Evolutionary conservation across 2,113 vertebrate species (phyloP), one percentile per base, ranked within the genome.

Genomic region (Lampris incognitus): DNA sequence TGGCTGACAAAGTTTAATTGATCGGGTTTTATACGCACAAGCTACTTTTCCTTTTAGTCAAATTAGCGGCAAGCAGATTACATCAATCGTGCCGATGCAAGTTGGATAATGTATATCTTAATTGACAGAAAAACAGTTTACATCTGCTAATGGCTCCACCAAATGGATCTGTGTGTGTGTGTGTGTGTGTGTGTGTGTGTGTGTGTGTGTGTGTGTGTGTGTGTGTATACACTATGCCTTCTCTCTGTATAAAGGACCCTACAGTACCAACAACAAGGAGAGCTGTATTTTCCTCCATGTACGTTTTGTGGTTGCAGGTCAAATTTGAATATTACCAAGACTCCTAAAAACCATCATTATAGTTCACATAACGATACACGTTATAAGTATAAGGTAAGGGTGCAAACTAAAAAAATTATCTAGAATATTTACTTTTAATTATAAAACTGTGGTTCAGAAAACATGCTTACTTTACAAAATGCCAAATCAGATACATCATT

Each of bases 121-220:
- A 91, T 91, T 92, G 89, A 85, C 83, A 89, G 83, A 88, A 89
- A 90, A 89, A 89, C 89, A 83, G 88, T 93, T 90, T 91, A 85
- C 85, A 83, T 85, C 77, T 76, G 82, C 85, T 91, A 91, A 91
- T 93, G 89, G 80, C 59, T 88, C 89, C 76, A 79, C 65, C 64
- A 85, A 91, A 88, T 85, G 86, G 85, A 64, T 82, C 83, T 81
- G 48, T 70, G 7, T 55, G 2, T 54, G 78, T 54, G 77, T 69
- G 76, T 56, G 78, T 54, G 77, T 69, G 76, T 81, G 48, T 70
- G 7, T 55, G 2, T 54, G 78, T 54, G 77, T 69, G 78, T 54
- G 77, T 69, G 76, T 81, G 48, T 70, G 7, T 55, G 2, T 54
- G 78, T 54, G 77, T 69, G 76, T 56, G 56, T 83, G 77, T 42